phyloP scores from a whole-genome alignment of 2,797 vertebrate species.

The Phoebastria nigripes region DNA sequence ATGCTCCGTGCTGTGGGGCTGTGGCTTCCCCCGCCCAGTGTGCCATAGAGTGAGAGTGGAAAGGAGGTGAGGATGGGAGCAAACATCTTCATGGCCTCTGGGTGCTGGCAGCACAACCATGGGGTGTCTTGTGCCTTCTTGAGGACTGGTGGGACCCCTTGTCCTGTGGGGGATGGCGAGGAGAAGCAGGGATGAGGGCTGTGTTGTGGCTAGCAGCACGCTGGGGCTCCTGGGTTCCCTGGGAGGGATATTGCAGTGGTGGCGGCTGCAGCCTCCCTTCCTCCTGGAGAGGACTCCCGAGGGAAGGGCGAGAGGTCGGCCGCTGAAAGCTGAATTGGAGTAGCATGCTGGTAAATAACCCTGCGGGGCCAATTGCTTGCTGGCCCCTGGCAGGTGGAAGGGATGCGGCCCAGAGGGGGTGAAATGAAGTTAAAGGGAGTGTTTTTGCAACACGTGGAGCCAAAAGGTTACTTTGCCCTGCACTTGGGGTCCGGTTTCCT shows the following conservation, averaged over 20 bases:
- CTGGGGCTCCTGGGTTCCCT: not conserved
- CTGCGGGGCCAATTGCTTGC: not conserved
- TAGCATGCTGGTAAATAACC: not conserved
- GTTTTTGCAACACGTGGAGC: not conserved
- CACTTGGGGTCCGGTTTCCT: not conserved
- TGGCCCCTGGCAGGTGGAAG: not conserved
- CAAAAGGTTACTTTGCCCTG: not conserved
- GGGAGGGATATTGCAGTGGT: rapidly evolving
- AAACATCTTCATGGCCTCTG: not conserved
- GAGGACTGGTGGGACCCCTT: not conserved
- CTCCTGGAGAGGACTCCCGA: not conserved
- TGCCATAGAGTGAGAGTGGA: rapidly evolving
- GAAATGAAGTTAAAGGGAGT: not conserved
- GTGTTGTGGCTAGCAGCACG: rapidly evolving
- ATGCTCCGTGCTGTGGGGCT: not conserved
- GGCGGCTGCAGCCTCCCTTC: not conserved
- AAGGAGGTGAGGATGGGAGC: not conserved
- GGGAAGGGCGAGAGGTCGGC: rapidly evolving
- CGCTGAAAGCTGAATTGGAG: not conserved
- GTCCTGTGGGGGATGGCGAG: rapidly evolving
- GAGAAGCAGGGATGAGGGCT: not conserved
- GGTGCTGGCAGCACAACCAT: not conserved
- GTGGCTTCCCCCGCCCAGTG: rapidly evolving
- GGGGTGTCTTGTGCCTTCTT: not conserved
- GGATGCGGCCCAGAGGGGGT: not conserved